phyloP scores from a whole-genome alignment of 1,140 invertebrate genomes.

The Daktulosphaira vitifoliae region DNA sequence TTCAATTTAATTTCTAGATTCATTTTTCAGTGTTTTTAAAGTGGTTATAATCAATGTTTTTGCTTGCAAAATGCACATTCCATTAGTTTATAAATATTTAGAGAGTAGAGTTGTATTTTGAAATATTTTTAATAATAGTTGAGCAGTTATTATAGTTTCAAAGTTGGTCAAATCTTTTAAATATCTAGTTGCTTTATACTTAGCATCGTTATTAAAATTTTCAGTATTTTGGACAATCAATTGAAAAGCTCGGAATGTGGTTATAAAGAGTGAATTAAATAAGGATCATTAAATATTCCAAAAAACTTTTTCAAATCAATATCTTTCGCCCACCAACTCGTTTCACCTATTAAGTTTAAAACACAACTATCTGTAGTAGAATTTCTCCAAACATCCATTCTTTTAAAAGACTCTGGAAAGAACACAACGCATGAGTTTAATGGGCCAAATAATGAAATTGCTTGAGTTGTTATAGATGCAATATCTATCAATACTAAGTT shows the following conservation, averaged over 20 bases:
- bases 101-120: not conserved
- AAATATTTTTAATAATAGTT: slow-evolving; percentile 3
- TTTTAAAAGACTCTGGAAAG: slow-evolving; percentile 14
- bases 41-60: too few relatives aligned
- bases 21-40: too few relatives aligned
- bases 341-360: not conserved
- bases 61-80: too few relatives aligned
- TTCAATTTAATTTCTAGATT: too few relatives aligned
- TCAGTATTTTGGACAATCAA: too few relatives aligned
- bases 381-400: slow-evolving; percentile 12
- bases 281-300: too few relatives aligned
- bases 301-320: too few relatives aligned
- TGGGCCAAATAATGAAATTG: slow-evolving; percentile 3
- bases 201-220: too few relatives aligned
- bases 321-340: not conserved
- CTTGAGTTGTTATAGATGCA: not conserved
- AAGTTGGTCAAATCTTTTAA: too few relatives aligned
- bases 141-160: too few relatives aligned
- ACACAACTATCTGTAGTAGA: too few relatives aligned
- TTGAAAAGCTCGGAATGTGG: not conserved
- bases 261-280: too few relatives aligned
- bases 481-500: slow-evolving; percentile 12
- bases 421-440: not conserved
- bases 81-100: slow-evolving; percentile 1
- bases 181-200: not conserved